A percentile compares a stretch with the other conserved stretches of the same genome.
These are phyloP conservation scores for Coryphaenoides rupestris DNA, from an alignment of 2,113 vertebrate species.

Conservation along the genomic window DNA sequence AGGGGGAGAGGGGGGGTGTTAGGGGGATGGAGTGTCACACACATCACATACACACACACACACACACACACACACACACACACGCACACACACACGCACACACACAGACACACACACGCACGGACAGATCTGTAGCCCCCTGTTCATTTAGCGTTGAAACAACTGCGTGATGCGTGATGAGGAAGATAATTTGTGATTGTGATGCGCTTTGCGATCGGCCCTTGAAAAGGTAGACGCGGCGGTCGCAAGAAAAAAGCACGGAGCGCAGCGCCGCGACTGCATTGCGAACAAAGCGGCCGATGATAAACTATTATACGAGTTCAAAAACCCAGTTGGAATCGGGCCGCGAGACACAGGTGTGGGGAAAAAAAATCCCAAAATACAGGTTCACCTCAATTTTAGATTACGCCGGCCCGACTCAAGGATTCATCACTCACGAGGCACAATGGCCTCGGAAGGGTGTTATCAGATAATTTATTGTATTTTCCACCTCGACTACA, in stretches of 20 bases:
- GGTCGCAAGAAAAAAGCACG: no score
- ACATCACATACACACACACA: constrained; percentile 39
- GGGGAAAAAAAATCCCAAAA: constrained; percentile 15
- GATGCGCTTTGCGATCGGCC: no score
- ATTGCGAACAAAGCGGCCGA: constrained; percentile 17
- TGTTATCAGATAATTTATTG: constrained; percentile 92
- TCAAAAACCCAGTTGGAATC: constrained; percentile 32
- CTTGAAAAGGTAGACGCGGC: no score
- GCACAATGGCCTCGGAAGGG: constrained; percentile 83
- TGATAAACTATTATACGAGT: constrained; percentile 21
- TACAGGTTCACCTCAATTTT: constrained; percentile 33
- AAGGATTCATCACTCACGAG: constrained; percentile 83
- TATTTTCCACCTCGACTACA: constrained; percentile 92
- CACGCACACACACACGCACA: no score
- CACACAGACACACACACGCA: no score
- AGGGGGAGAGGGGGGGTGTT: constrained; percentile 54
- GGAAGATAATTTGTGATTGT: no score
- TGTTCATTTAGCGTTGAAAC: constrained; percentile 51
- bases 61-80: no score
- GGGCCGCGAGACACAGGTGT: constrained; percentile 33
- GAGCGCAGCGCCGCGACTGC: no score
- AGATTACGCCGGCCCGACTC: constrained; percentile 72
- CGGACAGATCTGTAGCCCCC: no score
- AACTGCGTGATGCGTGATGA: no score
- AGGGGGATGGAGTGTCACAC: constrained; percentile 46